Evolutionary conservation across 2,888 invertebrate genomes (phyloP), one percentile per base, ranked within the genome.

Genomic region (Choreutis nemorana): DNA sequence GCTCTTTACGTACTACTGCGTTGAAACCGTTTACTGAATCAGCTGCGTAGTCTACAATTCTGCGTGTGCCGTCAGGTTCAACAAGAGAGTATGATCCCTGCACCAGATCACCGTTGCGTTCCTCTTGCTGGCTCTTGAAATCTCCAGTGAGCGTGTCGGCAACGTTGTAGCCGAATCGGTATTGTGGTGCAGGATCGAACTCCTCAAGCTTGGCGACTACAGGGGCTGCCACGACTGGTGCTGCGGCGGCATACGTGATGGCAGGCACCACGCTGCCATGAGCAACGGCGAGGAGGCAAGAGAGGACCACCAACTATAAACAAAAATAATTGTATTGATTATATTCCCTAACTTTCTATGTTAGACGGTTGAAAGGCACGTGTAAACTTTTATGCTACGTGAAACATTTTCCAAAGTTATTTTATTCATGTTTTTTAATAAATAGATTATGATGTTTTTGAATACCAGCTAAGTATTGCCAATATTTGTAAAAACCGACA

Each of bases 111-210:
- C 83, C 83, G 35, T 81, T 66, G 35, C 82, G 67, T 33, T 79
- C 68, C 44, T 83, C 83, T 15, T 53, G 54, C 41, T 71, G 77
- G 34, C 62, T 70, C 50, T 78, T 78, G 55, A 65, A 72, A 43
- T 77, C 77, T 1, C 77, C 78, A 31, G 77, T 73, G 27, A 75
- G 55, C 1, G 70, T 58, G 39, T 78, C 78, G 0, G 67, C 65
- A 10, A 78, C 78, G 23, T 65, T 53, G 41, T 78, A 77, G 21
- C 71, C 78, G 35, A 64, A 77, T 35, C 57, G 54, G 57, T 87
- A 86, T 49, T 83, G 83, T 1, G 85, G 85, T 26, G 71, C 50
- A 1, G 82, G 73, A 48, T 83, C 83, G 48, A 77, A 81, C 33
- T 81, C 64, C 34, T 71, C 73, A 2, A 71, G 43, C 16, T 64